Conservation (phyloP, 2,888 invertebrate species). For the Phania funesta region DNA sequence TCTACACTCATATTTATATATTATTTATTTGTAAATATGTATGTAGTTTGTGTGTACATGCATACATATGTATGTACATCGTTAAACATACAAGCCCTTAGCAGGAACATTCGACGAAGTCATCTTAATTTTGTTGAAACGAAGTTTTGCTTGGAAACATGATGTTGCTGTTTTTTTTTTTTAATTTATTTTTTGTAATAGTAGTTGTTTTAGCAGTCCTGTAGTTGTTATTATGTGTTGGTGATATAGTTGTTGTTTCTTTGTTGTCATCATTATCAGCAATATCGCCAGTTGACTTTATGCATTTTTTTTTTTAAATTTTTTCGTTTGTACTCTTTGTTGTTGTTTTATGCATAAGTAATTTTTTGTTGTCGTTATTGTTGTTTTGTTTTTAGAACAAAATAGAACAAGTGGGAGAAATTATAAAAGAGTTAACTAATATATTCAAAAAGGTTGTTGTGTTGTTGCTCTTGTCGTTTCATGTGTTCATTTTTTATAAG, state of each 20-base stretch:
- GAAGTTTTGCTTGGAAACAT: constrained; percentile 75
- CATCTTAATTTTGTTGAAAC: constrained; percentile 66
- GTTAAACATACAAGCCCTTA: constrained; percentile 45
- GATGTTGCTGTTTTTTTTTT: constrained; percentile 44
- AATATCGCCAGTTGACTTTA: constrained; percentile 41
- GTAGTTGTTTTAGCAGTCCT: constrained; percentile 5
- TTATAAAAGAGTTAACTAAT: constrained; percentile 36
- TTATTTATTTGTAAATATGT: constrained; percentile 6
- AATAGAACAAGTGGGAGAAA: constrained; percentile 58
- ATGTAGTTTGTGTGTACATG: background rate
- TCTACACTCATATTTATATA: constrained; percentile 2
- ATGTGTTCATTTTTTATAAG: background rate
- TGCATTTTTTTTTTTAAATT: constrained; percentile 15
- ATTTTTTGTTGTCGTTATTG: constrained; percentile 14
- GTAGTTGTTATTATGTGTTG: background rate
- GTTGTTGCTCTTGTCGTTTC: constrained; percentile 14
- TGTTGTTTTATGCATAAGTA: constrained; percentile 45
- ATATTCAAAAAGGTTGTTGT: constrained; percentile 47
- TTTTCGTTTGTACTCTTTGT: background rate
- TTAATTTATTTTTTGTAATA: background rate
- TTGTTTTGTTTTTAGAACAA: constrained; percentile 16
- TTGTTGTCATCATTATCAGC: constrained; percentile 44
- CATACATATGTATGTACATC: constrained; percentile 62
- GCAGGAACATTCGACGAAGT: constrained; percentile 57
- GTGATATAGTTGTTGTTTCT: constrained; percentile 5